Evolutionary conservation across 2,888 invertebrate species (phyloP).

Genomic region (Drosophila hamatofila): DNA sequence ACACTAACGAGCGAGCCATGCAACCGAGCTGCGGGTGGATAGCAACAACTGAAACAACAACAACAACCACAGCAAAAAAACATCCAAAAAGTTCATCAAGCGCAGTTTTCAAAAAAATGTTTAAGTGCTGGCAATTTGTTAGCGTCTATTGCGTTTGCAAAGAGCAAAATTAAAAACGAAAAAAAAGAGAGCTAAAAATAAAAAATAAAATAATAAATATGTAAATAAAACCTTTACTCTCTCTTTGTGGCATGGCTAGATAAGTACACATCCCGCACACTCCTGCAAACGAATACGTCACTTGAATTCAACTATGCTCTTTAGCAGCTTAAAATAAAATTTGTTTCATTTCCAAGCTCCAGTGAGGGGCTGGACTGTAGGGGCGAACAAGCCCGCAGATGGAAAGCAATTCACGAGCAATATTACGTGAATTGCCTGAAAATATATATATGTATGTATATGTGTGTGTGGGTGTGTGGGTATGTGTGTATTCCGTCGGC

Average conservation of each 20-base stretch:
- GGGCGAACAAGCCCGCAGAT: slow-evolving; percentile 19
- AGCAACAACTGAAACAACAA: slow-evolving; percentile 1
- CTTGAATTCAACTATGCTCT: slow-evolving; percentile 75
- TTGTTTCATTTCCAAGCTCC: slow-evolving; percentile 63
- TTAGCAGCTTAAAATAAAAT: slow-evolving; percentile 73
- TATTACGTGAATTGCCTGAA: slow-evolving; percentile 30
- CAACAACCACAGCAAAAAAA: slow-evolving; percentile 7
- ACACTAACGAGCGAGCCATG: slow-evolving; percentile 61
- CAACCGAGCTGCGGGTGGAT: slow-evolving; percentile 1
- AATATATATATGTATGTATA: neutral
- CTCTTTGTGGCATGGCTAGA: slow-evolving; percentile 44
- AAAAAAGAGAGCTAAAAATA: neutral
- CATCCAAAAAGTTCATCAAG: slow-evolving; percentile 70
- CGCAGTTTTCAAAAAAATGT: slow-evolving; percentile 71
- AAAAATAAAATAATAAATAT: slow-evolving; percentile 11
- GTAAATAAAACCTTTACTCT: slow-evolving; percentile 19
- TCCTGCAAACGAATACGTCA: slow-evolving; percentile 38
- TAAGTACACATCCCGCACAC: slow-evolving; percentile 60
- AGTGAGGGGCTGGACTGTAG: neutral
- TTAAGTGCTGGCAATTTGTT: slow-evolving; percentile 75
- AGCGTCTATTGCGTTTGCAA: slow-evolving; percentile 64
- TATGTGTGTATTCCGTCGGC: neutral
- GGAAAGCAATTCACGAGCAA: slow-evolving; percentile 6
- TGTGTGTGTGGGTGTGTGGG: neutral
- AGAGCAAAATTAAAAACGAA: slow-evolving; percentile 3